phyloP scores from a whole-genome alignment of 64 coral and sea anemone species.

The Catalaphyllia jardinei region DNA sequence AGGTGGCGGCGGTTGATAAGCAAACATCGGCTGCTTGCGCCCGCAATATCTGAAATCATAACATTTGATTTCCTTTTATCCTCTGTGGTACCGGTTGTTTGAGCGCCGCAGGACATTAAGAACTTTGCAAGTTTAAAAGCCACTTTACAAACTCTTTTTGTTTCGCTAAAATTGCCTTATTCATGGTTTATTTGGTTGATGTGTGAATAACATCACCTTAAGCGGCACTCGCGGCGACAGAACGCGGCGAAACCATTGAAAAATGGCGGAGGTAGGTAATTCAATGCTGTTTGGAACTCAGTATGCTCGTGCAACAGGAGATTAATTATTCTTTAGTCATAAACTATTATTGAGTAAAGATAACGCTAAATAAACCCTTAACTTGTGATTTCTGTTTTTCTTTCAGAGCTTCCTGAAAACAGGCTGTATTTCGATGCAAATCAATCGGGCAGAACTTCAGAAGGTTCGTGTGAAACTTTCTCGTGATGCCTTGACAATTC shows the following conservation, averaged over 20 bases:
- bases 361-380: neutral
- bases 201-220: neutral
- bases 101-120: constrained; percentile 10
- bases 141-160: neutral
- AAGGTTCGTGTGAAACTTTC: constrained; percentile 93
- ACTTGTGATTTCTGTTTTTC: neutral
- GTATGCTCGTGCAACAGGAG: neutral
- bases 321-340: constrained; percentile 14
- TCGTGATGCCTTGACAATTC: constrained; percentile 85
- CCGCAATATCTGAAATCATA: constrained; percentile 7
- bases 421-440: constrained; percentile 93
- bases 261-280: constrained; percentile 58
- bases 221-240: neutral
- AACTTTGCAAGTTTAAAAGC: constrained; percentile 31
- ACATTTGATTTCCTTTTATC: neutral
- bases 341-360: neutral
- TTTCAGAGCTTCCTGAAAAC: constrained; percentile 41
- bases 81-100: constrained; percentile 2
- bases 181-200: neutral
- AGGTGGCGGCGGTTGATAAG: neutral
- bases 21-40: constrained; percentile 2
- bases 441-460: constrained; percentile 80
- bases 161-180: constrained; percentile 2
- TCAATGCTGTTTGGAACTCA: neutral
- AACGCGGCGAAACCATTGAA: neutral